Conservation (phyloP, 2,113 vertebrate species). For the Podarcis cretensis region DNA sequence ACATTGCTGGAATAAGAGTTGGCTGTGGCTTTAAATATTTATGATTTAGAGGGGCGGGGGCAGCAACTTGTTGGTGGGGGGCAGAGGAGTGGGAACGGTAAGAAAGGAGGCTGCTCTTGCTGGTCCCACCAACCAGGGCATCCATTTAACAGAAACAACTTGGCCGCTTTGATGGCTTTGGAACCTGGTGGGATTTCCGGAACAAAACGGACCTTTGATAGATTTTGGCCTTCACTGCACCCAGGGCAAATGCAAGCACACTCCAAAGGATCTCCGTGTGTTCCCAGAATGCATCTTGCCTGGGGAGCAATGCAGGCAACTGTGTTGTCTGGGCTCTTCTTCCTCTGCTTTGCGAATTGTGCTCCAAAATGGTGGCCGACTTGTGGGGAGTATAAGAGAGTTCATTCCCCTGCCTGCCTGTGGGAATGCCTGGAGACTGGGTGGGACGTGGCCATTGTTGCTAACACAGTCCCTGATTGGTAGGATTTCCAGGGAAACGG, state of each 20-base stretch:
- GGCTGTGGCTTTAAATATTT: neutral
- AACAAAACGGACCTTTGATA: no score
- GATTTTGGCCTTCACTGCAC: neutral
- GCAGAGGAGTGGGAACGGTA: neutral
- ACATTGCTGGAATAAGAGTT: slow-evolving; percentile 3
- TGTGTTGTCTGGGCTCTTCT: neutral
- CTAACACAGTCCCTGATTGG: no score
- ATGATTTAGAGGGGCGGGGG: neutral
- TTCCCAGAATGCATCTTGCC: neutral
- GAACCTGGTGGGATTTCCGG: neutral
- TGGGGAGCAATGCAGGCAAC: neutral
- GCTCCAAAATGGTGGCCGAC: neutral
- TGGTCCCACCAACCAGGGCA: neutral
- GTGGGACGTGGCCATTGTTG: no score
- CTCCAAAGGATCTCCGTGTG: neutral
- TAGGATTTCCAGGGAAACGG: no score
- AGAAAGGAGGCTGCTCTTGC: neutral
- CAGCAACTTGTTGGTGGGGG: neutral
- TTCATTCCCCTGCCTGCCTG: no score
- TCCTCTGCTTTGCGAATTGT: neutral
- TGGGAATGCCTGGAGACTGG: no score
- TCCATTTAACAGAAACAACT: neutral
- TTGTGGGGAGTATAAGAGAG: neutral
- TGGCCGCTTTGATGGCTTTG: neutral
- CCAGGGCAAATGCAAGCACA: neutral